These are phyloP conservation scores for Eumacrocentrus americanus DNA, from an alignment of 2,888 invertebrate genomes.

Conservation along the genomic window DNA sequence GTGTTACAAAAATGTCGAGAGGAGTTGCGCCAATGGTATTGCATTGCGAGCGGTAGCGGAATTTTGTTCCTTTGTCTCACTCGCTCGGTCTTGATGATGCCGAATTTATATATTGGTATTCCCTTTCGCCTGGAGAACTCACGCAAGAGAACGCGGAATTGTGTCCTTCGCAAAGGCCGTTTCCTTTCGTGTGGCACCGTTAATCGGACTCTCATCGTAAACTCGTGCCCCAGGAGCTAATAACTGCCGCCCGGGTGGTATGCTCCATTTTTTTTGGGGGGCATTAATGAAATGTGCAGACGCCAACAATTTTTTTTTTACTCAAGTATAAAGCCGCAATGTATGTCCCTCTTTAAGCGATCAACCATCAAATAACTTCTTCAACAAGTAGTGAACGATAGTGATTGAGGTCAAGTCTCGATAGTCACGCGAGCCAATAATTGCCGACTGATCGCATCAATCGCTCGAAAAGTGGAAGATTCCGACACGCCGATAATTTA, in stretches of 20 bases:
- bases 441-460: constrained; percentile 19
- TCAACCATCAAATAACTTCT: constrained; percentile 20
- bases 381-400: constrained; percentile 1
- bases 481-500: constrained; percentile 2
- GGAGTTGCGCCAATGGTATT: neutral
- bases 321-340: neutral
- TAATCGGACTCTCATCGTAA: constrained; percentile 12
- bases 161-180: constrained; percentile 34
- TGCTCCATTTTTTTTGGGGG: constrained; percentile 24
- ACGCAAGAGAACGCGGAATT: neutral
- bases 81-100: neutral
- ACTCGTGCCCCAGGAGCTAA: constrained; percentile 19
- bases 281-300: constrained; percentile 6
- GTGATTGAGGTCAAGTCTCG: constrained; percentile 20
- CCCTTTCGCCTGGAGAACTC: neutral
- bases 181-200: neutral
- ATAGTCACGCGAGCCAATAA: constrained; percentile 25
- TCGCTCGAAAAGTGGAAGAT: neutral
- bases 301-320: constrained; percentile 1
- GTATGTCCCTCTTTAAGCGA: constrained; percentile 1
- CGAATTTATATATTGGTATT: constrained; percentile 2
- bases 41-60: neutral
- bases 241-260: constrained; percentile 14
- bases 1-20: neutral
- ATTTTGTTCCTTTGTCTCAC: neutral